phyloP scores from a whole-genome alignment of 2,113 vertebrate species.

The Motacilla tschutschensis region DNA sequence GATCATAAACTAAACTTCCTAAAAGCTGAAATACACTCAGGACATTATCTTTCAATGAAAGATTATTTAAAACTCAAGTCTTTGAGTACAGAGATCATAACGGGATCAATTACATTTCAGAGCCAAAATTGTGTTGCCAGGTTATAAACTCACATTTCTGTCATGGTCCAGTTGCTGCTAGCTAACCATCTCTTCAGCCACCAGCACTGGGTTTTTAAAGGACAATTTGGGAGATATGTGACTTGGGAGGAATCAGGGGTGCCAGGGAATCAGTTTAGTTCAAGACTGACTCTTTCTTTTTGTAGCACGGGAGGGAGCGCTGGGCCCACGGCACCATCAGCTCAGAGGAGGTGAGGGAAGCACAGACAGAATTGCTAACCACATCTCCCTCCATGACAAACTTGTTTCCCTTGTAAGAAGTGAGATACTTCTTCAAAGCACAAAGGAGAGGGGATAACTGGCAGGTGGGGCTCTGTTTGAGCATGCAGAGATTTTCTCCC shows the following conservation, averaged over 20 bases:
- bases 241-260: neutral
- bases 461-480: slow-evolving; percentile 2
- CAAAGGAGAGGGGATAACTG: neutral
- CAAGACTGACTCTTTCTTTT: neutral
- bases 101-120: neutral
- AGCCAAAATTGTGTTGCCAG: neutral
- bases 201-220: neutral
- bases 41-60: neutral
- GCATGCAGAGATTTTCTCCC: neutral
- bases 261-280: neutral
- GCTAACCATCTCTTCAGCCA: neutral
- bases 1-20: neutral
- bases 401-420: neutral
- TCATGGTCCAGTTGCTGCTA: neutral
- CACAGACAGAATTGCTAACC: slow-evolving; percentile 8
- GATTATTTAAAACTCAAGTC: neutral
- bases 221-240: neutral
- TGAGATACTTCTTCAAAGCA: slow-evolving; percentile 29
- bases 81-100: neutral
- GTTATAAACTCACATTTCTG: neutral
- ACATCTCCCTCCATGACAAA: neutral
- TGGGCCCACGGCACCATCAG: fast-evolving
- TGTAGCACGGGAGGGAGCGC: neutral
- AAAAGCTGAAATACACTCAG: neutral
- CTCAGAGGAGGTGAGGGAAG: neutral